These are phyloP conservation scores for Meriones psammophilus DNA, from an alignment of 2,797 vertebrate genomes.

Conservation along the genomic window DNA sequence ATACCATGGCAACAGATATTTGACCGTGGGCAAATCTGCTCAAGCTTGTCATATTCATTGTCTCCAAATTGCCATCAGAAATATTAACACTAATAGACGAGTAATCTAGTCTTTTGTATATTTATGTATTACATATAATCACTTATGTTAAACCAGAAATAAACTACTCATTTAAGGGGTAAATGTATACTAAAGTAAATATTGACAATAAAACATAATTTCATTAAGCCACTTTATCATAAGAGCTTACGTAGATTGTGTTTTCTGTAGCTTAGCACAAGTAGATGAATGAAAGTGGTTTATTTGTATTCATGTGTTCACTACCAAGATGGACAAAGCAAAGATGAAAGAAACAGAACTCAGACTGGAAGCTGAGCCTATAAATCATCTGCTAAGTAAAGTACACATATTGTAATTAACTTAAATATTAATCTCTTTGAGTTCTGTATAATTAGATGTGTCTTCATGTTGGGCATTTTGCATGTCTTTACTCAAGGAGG, in stretches of 20 bases:
- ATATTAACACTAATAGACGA: slow-evolving; percentile 60
- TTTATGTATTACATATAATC: slow-evolving; percentile 52
- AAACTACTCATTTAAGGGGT: neutral
- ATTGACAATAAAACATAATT: slow-evolving; percentile 32
- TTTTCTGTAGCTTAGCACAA: neutral
- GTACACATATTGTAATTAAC: neutral
- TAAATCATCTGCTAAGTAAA: neutral
- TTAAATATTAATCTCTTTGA: neutral
- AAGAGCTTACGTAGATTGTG: neutral
- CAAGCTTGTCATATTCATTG: slow-evolving; percentile 73
- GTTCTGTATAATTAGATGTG: neutral
- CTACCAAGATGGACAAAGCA: neutral
- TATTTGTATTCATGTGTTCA: neutral
- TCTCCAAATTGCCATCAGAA: slow-evolving; percentile 64
- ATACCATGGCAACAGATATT: slow-evolving; percentile 79
- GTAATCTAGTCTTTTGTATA: neutral
- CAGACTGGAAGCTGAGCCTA: neutral
- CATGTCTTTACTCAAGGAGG: neutral
- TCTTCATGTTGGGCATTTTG: neutral
- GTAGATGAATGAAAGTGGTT: neutral
- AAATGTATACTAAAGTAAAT: neutral
- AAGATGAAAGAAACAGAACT: slow-evolving; percentile 7
- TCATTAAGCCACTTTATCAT: neutral
- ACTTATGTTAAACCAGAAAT: neutral
- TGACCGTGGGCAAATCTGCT: slow-evolving; percentile 66